phyloP scores from a whole-genome alignment of 2,888 invertebrate species.

The Atrina japonica region DNA sequence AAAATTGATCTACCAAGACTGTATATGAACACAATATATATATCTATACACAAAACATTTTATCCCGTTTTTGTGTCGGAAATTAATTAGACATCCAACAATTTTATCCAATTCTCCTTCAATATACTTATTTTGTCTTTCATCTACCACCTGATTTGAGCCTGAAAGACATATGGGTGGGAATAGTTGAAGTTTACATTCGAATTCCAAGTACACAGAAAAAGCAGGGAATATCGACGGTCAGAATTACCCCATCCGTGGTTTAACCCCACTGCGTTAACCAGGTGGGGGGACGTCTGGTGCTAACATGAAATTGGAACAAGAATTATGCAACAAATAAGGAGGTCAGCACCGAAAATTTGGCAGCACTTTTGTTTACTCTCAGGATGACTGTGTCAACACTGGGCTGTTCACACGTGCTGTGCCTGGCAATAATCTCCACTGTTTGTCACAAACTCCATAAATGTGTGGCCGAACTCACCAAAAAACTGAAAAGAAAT shows the following conservation, averaged over 20 bases:
- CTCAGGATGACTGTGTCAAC: conserved; percentile 7
- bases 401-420: conserved; percentile 85
- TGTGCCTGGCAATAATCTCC: conserved; percentile 99
- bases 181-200: too few relatives aligned
- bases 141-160: too few relatives aligned
- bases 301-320: conserved; percentile 17
- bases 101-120: too few relatives aligned
- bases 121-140: too few relatives aligned
- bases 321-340: conserved; percentile 3
- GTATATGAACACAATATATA: too few relatives aligned
- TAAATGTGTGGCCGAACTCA: conserved; percentile 79
- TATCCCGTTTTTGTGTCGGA: too few relatives aligned
- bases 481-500: conserved; percentile 76
- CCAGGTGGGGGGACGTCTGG: not conserved
- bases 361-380: conserved; percentile 27
- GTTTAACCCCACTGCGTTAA: not conserved
- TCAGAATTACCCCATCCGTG: conserved; percentile 28
- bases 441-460: conserved; percentile 96
- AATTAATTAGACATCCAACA: too few relatives aligned
- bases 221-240: not conserved
- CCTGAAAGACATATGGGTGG: conserved; percentile 28
- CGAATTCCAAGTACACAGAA: conserved; percentile 9
- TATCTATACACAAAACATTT: too few relatives aligned
- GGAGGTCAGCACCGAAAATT: conserved; percentile 10
- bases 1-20: too few relatives aligned